A percentile compares a stretch with the other conserved stretches of the same genome.
Evolutionary conservation across 2,888 invertebrate species (phyloP).

Genomic region (Hydrotaea diabolus): DNA sequence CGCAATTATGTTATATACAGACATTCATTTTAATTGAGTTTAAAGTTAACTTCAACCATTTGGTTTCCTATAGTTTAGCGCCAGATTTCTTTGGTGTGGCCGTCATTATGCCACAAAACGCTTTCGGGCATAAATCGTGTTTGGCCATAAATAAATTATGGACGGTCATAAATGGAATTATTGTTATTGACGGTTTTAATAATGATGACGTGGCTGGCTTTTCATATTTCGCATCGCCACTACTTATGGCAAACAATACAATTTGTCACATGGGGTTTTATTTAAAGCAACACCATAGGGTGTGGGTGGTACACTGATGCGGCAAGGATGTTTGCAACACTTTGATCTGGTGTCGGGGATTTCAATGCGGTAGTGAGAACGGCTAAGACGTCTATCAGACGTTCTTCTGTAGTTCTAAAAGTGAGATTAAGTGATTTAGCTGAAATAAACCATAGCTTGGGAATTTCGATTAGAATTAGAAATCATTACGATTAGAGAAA

Average conservation of each 20-base stretch:
- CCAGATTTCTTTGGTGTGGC: background rate
- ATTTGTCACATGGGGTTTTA: background rate
- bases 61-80: background rate
- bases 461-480: no score
- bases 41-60: background rate
- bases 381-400: no score
- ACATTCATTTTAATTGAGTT: background rate
- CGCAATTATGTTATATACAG: no score
- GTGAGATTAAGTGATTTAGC: no score
- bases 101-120: constrained; percentile 10
- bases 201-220: constrained; percentile 20
- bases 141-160: constrained; percentile 50
- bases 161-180: constrained; percentile 59
- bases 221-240: background rate
- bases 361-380: no score
- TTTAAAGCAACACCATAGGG: no score
- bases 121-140: constrained; percentile 24
- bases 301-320: no score
- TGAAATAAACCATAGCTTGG: no score
- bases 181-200: constrained; percentile 53
- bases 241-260: background rate
- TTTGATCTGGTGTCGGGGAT: no score
- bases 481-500: no score
- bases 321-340: no score
- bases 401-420: no score